phyloP scores from a whole-genome alignment of 2,797 vertebrate genomes.

The Alfaro cultratus region DNA sequence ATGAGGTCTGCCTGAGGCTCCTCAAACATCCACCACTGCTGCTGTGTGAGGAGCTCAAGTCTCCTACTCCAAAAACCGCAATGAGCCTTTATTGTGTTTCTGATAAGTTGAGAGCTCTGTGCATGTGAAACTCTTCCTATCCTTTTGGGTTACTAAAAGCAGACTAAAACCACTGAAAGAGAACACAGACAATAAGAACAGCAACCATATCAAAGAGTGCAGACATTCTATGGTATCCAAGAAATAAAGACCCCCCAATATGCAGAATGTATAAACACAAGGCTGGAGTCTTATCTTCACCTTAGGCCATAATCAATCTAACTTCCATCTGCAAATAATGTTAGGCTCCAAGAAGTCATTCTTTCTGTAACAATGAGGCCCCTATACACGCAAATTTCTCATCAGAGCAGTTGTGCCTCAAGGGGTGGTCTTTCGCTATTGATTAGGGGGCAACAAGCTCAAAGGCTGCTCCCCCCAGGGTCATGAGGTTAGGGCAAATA shows the following conservation, averaged over 20 bases:
- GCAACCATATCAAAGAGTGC: slow-evolving; percentile 40
- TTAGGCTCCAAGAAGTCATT: slow-evolving; percentile 44
- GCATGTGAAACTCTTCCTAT: slow-evolving; percentile 59
- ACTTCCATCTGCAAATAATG: slow-evolving; percentile 52
- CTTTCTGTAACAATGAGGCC: slow-evolving; percentile 47
- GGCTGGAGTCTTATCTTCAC: slow-evolving; percentile 35
- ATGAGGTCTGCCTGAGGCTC: slow-evolving; percentile 37
- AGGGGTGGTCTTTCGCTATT: slow-evolving; percentile 71
- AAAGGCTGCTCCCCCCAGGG: slow-evolving; percentile 47
- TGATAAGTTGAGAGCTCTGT: slow-evolving; percentile 54
- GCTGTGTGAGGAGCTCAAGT: slow-evolving; percentile 28
- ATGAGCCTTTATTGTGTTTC: slow-evolving; percentile 62
- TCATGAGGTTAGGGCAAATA: slow-evolving; percentile 70
- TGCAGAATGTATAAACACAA: slow-evolving; percentile 41
- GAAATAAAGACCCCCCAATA: slow-evolving; percentile 28
- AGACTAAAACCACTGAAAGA: background rate
- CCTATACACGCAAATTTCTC: slow-evolving; percentile 7
- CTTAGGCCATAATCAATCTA: slow-evolving; percentile 65
- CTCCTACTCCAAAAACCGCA: slow-evolving; percentile 54
- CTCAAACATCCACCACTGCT: slow-evolving; percentile 36
- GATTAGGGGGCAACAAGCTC: slow-evolving; percentile 52
- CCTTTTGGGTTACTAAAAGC: slow-evolving; percentile 34
- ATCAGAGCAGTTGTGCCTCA: slow-evolving; percentile 28
- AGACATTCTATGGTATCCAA: slow-evolving; percentile 38
- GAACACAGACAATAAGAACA: slow-evolving; percentile 31